phyloP scores from a whole-genome alignment of 2,888 invertebrate genomes.

The Catocala sponsa region DNA sequence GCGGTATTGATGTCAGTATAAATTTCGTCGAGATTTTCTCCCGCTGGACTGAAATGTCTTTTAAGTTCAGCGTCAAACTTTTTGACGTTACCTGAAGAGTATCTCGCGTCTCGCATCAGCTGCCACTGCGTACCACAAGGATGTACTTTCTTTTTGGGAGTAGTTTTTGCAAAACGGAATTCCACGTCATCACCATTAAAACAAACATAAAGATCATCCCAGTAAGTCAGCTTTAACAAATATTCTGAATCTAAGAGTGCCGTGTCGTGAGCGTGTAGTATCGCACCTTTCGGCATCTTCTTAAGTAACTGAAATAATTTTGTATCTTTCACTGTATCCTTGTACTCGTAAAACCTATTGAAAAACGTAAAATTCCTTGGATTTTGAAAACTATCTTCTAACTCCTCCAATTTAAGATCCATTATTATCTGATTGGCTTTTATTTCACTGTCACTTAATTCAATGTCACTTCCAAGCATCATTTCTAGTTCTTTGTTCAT shows the following conservation, averaged over 20 bases:
- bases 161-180: slow-evolving; percentile 67
- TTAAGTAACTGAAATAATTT: slow-evolving; percentile 90
- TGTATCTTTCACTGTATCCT: slow-evolving; percentile 88
- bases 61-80: slow-evolving; percentile 86
- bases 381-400: slow-evolving; percentile 80
- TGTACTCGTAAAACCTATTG: slow-evolving; percentile 90
- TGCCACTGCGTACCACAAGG: slow-evolving; percentile 78
- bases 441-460: slow-evolving; percentile 84
- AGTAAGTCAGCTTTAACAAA: slow-evolving; percentile 89
- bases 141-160: slow-evolving; percentile 45
- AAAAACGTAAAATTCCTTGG: slow-evolving; percentile 89
- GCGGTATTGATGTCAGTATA: slow-evolving; percentile 88
- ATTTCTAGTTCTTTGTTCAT: slow-evolving; percentile 78
- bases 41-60: slow-evolving; percentile 86
- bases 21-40: slow-evolving; percentile 75
- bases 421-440: slow-evolving; percentile 88
- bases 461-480: slow-evolving; percentile 85
- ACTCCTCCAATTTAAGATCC: slow-evolving; percentile 84
- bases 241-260: slow-evolving; percentile 89
- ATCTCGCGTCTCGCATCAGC: slow-evolving; percentile 80
- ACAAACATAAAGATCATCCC: slow-evolving; percentile 88
- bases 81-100: slow-evolving; percentile 74
- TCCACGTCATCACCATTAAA: slow-evolving; percentile 61
- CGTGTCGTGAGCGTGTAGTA: slow-evolving; percentile 91
- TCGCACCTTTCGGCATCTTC: slow-evolving; percentile 92